Conservation (phyloP, 2,113 vertebrate genomes). For the Mesocricetus auratus region DNA sequence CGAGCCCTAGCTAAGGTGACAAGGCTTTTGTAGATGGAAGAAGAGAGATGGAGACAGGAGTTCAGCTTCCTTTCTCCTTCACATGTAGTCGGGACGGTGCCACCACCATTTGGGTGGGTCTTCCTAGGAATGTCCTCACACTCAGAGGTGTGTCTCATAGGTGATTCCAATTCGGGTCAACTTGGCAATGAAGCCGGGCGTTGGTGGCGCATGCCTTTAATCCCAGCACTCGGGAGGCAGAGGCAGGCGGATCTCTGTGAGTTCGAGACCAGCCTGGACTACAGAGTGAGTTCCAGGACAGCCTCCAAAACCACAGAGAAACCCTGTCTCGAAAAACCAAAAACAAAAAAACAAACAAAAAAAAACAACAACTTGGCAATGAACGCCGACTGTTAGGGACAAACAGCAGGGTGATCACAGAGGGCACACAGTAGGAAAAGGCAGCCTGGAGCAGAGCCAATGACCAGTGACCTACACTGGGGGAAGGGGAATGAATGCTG, state of each 20-base stretch:
- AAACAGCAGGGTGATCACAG: not conserved
- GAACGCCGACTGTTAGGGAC: not conserved
- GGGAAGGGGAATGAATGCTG: not conserved
- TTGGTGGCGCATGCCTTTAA: too few species aligned
- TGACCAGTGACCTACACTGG: not conserved
- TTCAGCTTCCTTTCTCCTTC: not conserved
- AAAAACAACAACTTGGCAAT: not conserved
- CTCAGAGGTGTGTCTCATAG: not conserved
- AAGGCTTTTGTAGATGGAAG: not conserved
- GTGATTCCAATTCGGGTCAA: not conserved
- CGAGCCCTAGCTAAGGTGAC: not conserved
- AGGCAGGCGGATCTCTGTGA: too few species aligned
- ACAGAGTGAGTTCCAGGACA: too few species aligned
- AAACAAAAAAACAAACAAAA: too few species aligned
- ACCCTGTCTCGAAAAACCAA: too few species aligned
- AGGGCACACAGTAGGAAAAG: not conserved
- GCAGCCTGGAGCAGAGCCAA: not conserved
- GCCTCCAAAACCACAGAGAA: too few species aligned
- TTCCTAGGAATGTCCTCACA: not conserved
- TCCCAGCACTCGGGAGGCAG: too few species aligned
- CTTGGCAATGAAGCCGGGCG: not conserved
- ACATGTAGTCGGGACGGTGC: not conserved
- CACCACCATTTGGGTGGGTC: not conserved
- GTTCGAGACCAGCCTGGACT: too few species aligned
- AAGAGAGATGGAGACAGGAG: not conserved